Evolutionary conservation across 2,888 invertebrate genomes (phyloP).

Genomic region (Eilema caniola): DNA sequence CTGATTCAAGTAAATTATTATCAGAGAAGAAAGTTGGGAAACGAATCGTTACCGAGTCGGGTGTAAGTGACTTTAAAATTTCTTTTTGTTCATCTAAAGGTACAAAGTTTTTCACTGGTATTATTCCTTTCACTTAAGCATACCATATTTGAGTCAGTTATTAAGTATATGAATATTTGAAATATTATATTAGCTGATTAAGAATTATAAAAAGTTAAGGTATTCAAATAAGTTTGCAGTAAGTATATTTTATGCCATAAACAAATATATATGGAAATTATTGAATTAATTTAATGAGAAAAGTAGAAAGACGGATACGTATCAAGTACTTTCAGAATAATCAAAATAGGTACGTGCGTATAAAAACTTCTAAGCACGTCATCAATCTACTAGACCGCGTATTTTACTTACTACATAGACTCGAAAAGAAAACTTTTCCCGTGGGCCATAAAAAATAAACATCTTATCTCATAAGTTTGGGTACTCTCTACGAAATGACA

Average conservation of each 20-base stretch:
- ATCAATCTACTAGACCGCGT: slow-evolving; percentile 46
- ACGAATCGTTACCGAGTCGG: not conserved
- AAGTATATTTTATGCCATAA: not conserved
- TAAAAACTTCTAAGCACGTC: slow-evolving; percentile 24
- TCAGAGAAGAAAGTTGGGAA: not conserved
- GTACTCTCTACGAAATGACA: slow-evolving; percentile 80
- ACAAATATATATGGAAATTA: not conserved
- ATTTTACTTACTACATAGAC: slow-evolving; percentile 51
- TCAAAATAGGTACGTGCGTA: slow-evolving; percentile 11
- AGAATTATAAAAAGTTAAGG: not conserved
- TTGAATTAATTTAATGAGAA: not conserved
- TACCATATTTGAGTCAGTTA: not conserved
- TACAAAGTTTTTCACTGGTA: not conserved
- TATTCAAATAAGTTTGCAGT: not conserved
- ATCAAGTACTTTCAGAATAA: slow-evolving; percentile 5
- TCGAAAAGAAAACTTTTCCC: slow-evolving; percentile 60
- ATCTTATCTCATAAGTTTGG: slow-evolving; percentile 75
- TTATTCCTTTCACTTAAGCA: not conserved
- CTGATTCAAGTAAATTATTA: not conserved
- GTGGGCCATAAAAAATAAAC: slow-evolving; percentile 71
- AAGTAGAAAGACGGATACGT: not conserved
- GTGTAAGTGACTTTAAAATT: not conserved
- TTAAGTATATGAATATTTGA: too few species aligned
- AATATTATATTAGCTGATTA: too few species aligned
- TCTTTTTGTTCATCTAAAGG: not conserved